These are phyloP conservation scores for Muscidifurax raptorellus DNA, from an alignment of 1,140 invertebrate genomes.

Conservation along the genomic window DNA sequence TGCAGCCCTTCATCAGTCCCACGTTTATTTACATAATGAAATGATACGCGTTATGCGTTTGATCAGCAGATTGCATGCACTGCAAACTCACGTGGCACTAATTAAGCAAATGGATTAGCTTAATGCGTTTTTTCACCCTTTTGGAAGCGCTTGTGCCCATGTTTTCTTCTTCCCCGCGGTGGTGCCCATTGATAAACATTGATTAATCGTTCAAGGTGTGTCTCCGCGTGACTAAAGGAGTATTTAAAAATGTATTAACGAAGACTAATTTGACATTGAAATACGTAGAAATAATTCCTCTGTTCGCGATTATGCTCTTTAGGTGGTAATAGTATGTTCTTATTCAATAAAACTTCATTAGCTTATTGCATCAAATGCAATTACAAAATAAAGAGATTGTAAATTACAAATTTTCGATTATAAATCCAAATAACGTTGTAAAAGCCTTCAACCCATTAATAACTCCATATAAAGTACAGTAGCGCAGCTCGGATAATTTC, in stretches of 20 bases:
- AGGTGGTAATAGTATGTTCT: background rate
- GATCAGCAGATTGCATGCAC: constrained; percentile 1
- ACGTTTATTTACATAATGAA: constrained; percentile 25
- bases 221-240: background rate
- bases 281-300: background rate
- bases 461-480: background rate
- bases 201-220: constrained; percentile 21
- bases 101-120: constrained; percentile 41
- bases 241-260: constrained; percentile 19
- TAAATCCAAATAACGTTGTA: background rate
- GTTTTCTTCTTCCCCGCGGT: background rate
- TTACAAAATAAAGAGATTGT: too few relatives aligned
- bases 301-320: background rate
- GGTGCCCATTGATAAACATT: background rate
- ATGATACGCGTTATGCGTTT: constrained; percentile 1
- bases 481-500: background rate
- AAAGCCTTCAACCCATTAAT: background rate
- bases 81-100: constrained; percentile 23
- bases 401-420: background rate
- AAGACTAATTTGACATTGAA: background rate
- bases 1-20: background rate
- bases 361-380: too few relatives aligned
- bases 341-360: too few relatives aligned
- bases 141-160: background rate
- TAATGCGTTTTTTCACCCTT: background rate